Percentiles rank a stretch among this genome's conserved stretches.
phyloP scores from a whole-genome alignment of 2,888 invertebrate species.

The Aphidoletes aphidimyza region DNA sequence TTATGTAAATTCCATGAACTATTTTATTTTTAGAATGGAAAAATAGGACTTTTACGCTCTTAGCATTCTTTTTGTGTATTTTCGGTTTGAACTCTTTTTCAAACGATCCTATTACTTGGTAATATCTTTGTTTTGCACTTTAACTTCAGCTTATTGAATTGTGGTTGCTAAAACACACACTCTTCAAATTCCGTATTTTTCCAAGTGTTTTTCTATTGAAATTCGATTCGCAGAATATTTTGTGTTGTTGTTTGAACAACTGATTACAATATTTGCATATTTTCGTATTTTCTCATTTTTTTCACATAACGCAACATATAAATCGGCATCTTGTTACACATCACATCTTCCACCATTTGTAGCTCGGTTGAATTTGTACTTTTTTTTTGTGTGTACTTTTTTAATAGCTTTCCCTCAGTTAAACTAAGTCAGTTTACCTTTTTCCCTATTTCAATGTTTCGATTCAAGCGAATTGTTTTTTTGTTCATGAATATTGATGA shows the following conservation, averaged over 20 bases:
- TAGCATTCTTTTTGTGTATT: background rate
- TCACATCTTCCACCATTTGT: background rate
- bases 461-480: too few species aligned
- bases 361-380: too few species aligned
- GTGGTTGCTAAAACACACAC: too few species aligned
- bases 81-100: background rate
- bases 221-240: background rate
- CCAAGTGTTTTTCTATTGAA: background rate
- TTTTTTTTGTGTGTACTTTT: background rate
- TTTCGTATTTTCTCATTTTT: background rate
- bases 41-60: background rate
- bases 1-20: background rate
- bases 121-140: background rate
- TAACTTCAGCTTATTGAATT: background rate
- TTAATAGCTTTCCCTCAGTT: too few species aligned
- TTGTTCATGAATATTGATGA: too few species aligned
- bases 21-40: too few species aligned
- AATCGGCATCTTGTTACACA: background rate
- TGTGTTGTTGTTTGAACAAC: background rate
- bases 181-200: background rate
- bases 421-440: too few species aligned
- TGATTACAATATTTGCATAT: background rate
- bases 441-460: too few species aligned
- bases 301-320: too few species aligned
- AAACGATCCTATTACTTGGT: background rate